These are phyloP conservation scores for Notolepis coatsorum DNA, from an alignment of 2,797 vertebrate genomes.

Conservation along the genomic window DNA sequence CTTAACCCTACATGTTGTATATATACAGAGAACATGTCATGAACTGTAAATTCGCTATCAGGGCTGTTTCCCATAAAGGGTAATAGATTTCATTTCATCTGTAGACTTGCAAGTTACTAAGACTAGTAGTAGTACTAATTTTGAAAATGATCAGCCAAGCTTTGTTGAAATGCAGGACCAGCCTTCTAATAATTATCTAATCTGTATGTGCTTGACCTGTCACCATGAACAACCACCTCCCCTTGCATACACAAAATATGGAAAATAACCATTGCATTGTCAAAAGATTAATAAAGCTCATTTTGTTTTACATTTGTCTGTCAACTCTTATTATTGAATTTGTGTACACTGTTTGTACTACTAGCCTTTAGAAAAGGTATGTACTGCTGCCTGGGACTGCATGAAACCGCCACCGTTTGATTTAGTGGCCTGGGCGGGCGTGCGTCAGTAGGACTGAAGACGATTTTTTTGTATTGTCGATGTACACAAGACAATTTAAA, in stretches of 20 bases:
- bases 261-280: slow-evolving; percentile 72
- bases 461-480: too few species aligned
- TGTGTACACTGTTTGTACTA: too few species aligned
- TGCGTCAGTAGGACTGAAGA: too few species aligned
- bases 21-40: slow-evolving; percentile 64
- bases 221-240: slow-evolving; percentile 65
- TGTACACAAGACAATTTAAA: too few species aligned
- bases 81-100: slow-evolving; percentile 61
- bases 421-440: rapidly evolving
- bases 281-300: slow-evolving; percentile 83
- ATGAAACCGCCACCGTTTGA: too few species aligned
- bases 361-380: too few species aligned
- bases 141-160: slow-evolving; percentile 57
- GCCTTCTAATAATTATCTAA: slow-evolving; percentile 58
- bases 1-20: slow-evolving; percentile 82
- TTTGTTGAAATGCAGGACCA: slow-evolving; percentile 71
- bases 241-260: slow-evolving; percentile 65
- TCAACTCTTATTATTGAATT: too few species aligned
- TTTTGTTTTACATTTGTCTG: slow-evolving; percentile 76
- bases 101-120: slow-evolving; percentile 55
- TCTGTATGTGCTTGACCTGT: slow-evolving; percentile 68
- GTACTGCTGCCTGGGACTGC: too few species aligned
- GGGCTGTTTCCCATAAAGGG: slow-evolving; percentile 61
- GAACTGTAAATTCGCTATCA: slow-evolving; percentile 74
- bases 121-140: slow-evolving; percentile 48